phyloP scores from a whole-genome alignment of 2,888 invertebrate genomes.

The Antitype chi region DNA sequence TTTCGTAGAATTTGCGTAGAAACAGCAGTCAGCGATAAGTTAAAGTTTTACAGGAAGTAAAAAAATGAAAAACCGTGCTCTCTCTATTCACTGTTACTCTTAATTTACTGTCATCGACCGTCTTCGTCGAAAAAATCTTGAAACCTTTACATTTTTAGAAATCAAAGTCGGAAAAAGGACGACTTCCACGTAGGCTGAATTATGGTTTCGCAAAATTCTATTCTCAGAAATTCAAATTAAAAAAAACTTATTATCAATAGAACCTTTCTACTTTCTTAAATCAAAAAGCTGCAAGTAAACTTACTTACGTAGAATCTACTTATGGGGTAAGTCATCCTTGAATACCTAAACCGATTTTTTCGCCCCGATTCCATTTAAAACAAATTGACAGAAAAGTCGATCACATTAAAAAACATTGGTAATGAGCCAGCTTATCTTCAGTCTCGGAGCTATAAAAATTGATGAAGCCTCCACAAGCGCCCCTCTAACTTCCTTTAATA shows the following conservation, averaged over 20 bases:
- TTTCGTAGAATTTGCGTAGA: neutral
- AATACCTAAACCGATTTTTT: constrained; percentile 18
- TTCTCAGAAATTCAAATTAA: no score
- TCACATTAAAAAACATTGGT: constrained; percentile 74
- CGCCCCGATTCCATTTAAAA: constrained; percentile 56
- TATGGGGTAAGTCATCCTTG: constrained; percentile 5
- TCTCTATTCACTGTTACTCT: no score
- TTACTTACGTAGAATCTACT: constrained; percentile 1
- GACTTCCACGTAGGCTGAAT: neutral
- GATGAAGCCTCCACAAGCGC: constrained; percentile 77
- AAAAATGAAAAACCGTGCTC: neutral
- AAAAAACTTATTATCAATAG: no score
- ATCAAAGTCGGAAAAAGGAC: neutral
- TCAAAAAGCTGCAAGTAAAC: neutral
- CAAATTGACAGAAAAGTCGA: constrained; percentile 62
- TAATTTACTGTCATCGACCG: neutral
- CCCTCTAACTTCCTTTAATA: constrained; percentile 76
- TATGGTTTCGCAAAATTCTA: neutral
- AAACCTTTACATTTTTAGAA: neutral
- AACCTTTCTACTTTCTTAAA: neutral
- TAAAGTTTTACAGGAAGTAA: neutral
- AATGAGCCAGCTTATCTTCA: constrained; percentile 78
- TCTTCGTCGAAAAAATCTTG: neutral
- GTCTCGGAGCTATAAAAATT: constrained; percentile 78
- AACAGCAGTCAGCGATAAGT: neutral